A percentile compares a stretch with the other conserved stretches of the same genome.
Evolutionary conservation across 35 echinoderm and acorn worm genomes (phyloP).

Genomic region (Lytechinus pictus): DNA sequence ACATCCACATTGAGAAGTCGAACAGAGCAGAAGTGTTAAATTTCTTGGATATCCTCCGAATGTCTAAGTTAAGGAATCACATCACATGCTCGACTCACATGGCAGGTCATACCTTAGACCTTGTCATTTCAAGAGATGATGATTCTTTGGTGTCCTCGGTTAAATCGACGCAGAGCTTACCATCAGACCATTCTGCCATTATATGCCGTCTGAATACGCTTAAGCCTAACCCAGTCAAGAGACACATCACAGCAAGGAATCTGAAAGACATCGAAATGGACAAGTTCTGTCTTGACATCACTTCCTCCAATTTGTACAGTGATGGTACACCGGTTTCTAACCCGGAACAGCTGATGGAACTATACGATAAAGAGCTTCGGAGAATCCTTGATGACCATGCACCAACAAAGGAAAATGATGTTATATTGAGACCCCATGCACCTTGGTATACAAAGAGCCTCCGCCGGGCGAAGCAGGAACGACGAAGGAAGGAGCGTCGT

Average conservation of each 20-base stretch:
- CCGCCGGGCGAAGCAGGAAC: conserved; percentile 36
- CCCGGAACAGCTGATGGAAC: conserved; percentile 18
- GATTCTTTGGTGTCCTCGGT: neutral
- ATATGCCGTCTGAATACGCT: conserved; percentile 22
- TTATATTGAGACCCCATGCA: conserved; percentile 48
- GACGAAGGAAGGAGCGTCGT: conserved; percentile 30
- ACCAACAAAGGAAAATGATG: neutral
- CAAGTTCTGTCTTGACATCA: conserved; percentile 36
- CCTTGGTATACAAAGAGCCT: conserved; percentile 41
- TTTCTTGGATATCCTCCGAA: conserved; percentile 6
- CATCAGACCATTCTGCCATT: conserved; percentile 47
- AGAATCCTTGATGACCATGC: conserved; percentile 32
- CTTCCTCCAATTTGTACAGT: conserved; percentile 23
- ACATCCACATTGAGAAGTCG: neutral
- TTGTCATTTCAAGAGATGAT: neutral
- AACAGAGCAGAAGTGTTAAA: neutral
- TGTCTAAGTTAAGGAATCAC: conserved; percentile 28
- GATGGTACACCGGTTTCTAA: neutral
- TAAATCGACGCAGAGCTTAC: neutral
- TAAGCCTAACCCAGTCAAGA: conserved; percentile 20
- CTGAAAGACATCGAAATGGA: conserved; percentile 39
- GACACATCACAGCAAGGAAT: neutral
- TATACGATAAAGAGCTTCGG: conserved; percentile 22
- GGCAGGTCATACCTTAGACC: conserved; percentile 36
- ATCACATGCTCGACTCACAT: conserved; percentile 20